These are phyloP conservation scores for Mythimna impura DNA, from an alignment of 2,888 invertebrate genomes.

Conservation along the genomic window DNA sequence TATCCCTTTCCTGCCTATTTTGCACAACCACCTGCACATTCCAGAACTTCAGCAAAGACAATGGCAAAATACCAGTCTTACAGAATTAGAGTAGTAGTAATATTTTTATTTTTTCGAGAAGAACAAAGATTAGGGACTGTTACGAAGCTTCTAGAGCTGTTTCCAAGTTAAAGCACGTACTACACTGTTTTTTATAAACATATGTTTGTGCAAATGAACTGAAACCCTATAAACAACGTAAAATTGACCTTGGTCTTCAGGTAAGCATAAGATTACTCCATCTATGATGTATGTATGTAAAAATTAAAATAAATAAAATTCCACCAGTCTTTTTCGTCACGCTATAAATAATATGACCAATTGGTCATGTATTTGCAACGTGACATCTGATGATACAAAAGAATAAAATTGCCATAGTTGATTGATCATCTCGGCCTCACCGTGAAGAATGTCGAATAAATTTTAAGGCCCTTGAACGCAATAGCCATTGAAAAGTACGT, in stretches of 20 bases:
- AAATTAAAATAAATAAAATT: too few relatives aligned
- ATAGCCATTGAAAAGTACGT: neutral
- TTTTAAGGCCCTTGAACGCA: slow-evolving; percentile 46
- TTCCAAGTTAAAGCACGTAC: too few relatives aligned
- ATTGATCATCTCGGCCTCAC: slow-evolving; percentile 51
- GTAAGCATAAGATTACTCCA: neutral
- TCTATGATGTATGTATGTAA: neutral
- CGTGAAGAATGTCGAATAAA: slow-evolving; percentile 36
- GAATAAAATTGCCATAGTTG: slow-evolving; percentile 30
- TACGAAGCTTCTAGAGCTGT: neutral
- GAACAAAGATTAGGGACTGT: too few relatives aligned
- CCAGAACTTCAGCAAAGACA: too few relatives aligned
- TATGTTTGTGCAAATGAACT: neutral
- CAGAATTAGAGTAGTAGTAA: too few relatives aligned
- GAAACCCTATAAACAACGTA: neutral
- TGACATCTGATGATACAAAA: slow-evolving; percentile 25
- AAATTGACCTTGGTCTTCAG: slow-evolving; percentile 6
- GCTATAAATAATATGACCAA: slow-evolving; percentile 27
- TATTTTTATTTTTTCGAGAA: too few relatives aligned
- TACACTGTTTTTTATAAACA: too few relatives aligned
- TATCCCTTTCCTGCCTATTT: neutral
- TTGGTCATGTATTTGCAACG: slow-evolving; percentile 17
- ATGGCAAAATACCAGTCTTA: too few relatives aligned
- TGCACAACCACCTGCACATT: neutral
- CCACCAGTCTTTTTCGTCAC: slow-evolving; percentile 27